Base-by-base conservation (phyloP, 2,113 vertebrate genomes). In the Sminthopsis crassicaudata region DNA sequence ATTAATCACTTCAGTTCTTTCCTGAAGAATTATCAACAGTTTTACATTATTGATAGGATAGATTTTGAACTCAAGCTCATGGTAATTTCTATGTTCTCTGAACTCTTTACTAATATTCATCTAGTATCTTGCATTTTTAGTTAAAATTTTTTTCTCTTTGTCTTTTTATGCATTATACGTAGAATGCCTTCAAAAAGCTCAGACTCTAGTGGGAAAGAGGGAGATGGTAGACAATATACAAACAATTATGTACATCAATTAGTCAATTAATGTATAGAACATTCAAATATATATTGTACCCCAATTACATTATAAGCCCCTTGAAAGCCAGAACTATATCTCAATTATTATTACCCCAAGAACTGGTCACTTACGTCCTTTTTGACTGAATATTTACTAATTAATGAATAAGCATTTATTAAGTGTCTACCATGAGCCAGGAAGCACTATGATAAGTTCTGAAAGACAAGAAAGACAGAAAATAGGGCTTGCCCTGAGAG, bases 11-110 rank as follows among this genome's bases (percentile, higher is more conserved):
- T 97, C 94, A 95, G 88, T 25, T 36, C 53, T 19, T 26, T 93
- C 11, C 92, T 96, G 67, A 91, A 91, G 92, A 94, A 76, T 46
- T 94, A 42, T 94, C 90, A 95, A 91, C 30, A 67, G 46, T 90
- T 94, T 7, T 51, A 55, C 90, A 24, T 92, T 95, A 42, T 91
- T 91, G 55, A 36, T 95, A 36, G 30, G 60, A 67, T 67, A 67
- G 36, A 67, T 67, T 67, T 67, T 12, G 3, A 67, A 67, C 30
- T 67, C 12, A n/a, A 36, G 30, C 30, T 36, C 30, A 67, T 36
- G 60, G 4, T 67, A 16, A 36, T 67, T 36, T 67, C 14, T 67
- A 16, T 67, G 10, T 27, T 60, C 27, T 60, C 57, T 60, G 57
- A 60, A 60, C 2, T 30, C 27, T 30, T 67, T 67, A n/a, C n/a